Evolutionary conservation across 2,797 vertebrate species (phyloP).

Genomic region (Premnoplex brunnescens): DNA sequence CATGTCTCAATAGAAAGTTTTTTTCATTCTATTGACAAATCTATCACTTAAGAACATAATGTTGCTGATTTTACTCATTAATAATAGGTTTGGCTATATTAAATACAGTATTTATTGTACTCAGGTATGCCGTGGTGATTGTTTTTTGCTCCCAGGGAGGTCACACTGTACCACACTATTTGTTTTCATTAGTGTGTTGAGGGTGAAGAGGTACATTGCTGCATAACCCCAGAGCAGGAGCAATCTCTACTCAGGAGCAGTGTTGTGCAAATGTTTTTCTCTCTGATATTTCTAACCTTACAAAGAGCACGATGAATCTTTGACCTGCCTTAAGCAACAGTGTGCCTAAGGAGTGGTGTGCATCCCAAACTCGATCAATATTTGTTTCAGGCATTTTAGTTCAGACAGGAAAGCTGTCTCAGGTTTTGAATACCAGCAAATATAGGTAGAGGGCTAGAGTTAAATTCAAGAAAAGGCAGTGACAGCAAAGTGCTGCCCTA

Average conservation of each 20-base stretch:
- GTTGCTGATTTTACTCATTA: background rate
- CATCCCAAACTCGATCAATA: background rate
- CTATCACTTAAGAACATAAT: background rate
- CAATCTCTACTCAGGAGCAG: background rate
- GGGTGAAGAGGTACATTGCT: background rate
- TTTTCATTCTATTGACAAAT: conserved; percentile 17
- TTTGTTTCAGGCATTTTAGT: conserved; percentile 38
- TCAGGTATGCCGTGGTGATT: background rate
- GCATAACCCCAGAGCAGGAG: background rate
- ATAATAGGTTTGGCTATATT: background rate
- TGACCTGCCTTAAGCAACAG: conserved; percentile 9
- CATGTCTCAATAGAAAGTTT: background rate
- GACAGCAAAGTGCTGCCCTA: background rate
- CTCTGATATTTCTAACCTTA: background rate
- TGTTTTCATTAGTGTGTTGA: conserved; percentile 16
- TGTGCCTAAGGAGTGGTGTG: conserved; percentile 14
- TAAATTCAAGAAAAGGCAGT: background rate
- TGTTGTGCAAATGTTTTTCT: background rate
- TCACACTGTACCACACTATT: background rate
- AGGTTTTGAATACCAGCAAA: background rate
- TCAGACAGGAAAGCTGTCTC: background rate
- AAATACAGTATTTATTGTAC: background rate
- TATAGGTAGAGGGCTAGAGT: background rate
- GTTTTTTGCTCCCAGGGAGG: background rate
- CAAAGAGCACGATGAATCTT: background rate